These are phyloP conservation scores for Oscheius sp. DNA, from an alignment of 2,888 invertebrate species.

Conservation along the genomic window DNA sequence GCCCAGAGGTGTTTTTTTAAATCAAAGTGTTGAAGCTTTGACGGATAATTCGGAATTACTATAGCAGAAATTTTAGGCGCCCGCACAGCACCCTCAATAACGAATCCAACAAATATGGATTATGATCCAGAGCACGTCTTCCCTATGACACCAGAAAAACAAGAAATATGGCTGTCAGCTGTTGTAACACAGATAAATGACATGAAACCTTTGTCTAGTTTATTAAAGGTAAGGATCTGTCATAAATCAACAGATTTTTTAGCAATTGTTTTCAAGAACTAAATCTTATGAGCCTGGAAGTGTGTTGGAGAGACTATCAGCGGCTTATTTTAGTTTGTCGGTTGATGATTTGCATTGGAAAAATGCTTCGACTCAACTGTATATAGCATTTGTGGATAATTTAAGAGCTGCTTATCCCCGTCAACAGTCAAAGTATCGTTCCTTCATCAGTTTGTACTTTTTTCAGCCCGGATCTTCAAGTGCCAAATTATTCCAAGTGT, in stretches of 20 bases:
- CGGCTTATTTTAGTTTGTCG: slow-evolving; percentile 16
- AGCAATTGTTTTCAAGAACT: not conserved
- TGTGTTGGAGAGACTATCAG: not conserved
- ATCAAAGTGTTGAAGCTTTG: no score
- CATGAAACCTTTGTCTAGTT: no score
- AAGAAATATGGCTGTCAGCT: slow-evolving; percentile 2
- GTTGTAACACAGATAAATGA: no score
- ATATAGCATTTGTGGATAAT: slow-evolving; percentile 91
- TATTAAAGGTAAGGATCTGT: no score
- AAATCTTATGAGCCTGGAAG: slow-evolving; percentile 3
- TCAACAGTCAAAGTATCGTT: slow-evolving; percentile 79
- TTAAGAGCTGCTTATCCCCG: slow-evolving; percentile 85
- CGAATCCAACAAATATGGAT: slow-evolving; percentile 4
- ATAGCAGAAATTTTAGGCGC: no score
- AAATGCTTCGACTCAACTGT: slow-evolving; percentile 71
- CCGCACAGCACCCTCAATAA: not conserved
- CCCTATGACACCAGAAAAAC: slow-evolving; percentile 9
- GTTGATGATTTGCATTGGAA: slow-evolving; percentile 9
- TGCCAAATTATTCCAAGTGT: slow-evolving; percentile 73
- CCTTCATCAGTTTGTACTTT: not conserved
- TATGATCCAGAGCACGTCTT: slow-evolving; percentile 12
- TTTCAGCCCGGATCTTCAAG: slow-evolving; percentile 17
- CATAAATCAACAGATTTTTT: no score
- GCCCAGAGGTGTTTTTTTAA: not conserved
- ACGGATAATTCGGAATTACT: no score